Conservation (phyloP, 2,113 vertebrate species). For the Grammomys surdaster region DNA sequence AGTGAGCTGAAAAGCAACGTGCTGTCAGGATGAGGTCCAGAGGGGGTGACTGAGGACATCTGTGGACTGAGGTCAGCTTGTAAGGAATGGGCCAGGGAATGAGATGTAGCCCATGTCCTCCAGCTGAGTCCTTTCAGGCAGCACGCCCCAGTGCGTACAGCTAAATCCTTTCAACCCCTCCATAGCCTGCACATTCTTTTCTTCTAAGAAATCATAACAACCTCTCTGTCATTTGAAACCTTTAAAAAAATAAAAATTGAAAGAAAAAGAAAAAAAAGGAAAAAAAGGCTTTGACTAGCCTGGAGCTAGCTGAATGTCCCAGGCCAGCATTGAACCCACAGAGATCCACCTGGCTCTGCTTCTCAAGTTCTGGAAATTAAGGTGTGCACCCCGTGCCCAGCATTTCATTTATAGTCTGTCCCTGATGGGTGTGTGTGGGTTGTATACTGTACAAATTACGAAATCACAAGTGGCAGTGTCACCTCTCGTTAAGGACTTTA, state of each 20-base stretch:
- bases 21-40: not conserved
- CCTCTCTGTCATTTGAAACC: not conserved
- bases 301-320: not conserved
- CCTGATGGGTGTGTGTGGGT: fast-evolving
- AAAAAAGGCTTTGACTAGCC: not conserved
- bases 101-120: not conserved
- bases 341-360: not conserved
- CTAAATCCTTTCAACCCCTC: not conserved
- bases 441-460: not conserved
- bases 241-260: not conserved
- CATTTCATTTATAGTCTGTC: not conserved
- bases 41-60: not conserved
- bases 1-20: not conserved
- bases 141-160: not conserved
- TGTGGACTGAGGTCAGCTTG: not conserved
- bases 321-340: not conserved
- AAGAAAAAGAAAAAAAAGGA: too few relatives aligned
- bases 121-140: not conserved
- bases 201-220: not conserved
- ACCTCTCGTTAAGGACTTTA: not conserved
- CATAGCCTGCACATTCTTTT: not conserved
- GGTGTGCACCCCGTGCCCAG: not conserved
- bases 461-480: not conserved
- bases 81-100: not conserved
- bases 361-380: not conserved